phyloP scores from a whole-genome alignment of 2,113 vertebrate species.

The Serinus canaria region DNA sequence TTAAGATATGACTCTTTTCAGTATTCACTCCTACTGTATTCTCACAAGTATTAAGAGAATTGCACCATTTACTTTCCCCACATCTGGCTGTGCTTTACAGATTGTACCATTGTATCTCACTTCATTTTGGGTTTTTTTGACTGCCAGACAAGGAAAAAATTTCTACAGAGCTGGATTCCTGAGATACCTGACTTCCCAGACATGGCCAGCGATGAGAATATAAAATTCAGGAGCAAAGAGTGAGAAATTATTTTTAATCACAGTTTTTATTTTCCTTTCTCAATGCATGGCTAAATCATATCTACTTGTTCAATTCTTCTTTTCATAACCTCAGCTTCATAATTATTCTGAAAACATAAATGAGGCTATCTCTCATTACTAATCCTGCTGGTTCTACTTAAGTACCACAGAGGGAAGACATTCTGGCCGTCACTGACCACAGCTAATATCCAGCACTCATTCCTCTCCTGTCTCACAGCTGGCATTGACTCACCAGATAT shows the following conservation, averaged over 20 bases:
- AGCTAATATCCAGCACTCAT: not conserved
- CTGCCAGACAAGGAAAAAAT: not conserved
- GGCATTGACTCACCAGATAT: not conserved
- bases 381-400: not conserved
- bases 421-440: not conserved
- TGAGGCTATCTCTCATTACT: not conserved
- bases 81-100: not conserved
- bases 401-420: not conserved
- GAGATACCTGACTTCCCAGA: not conserved
- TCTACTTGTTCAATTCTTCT: not conserved
- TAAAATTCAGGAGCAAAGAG: not conserved
- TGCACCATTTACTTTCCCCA: not conserved
- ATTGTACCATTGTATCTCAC: not conserved
- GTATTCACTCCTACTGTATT: not conserved
- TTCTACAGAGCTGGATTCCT: not conserved
- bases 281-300: not conserved
- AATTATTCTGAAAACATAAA: not conserved
- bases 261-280: not conserved
- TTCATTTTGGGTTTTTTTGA: not conserved
- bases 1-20: not conserved
- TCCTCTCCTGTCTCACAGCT: not conserved
- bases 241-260: not conserved
- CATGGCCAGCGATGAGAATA: not conserved
- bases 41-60: not conserved
- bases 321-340: not conserved